Evolutionary conservation across 2,797 vertebrate species (phyloP), one percentile per base, ranked within the genome.

Genomic region (Paguma larvata): DNA sequence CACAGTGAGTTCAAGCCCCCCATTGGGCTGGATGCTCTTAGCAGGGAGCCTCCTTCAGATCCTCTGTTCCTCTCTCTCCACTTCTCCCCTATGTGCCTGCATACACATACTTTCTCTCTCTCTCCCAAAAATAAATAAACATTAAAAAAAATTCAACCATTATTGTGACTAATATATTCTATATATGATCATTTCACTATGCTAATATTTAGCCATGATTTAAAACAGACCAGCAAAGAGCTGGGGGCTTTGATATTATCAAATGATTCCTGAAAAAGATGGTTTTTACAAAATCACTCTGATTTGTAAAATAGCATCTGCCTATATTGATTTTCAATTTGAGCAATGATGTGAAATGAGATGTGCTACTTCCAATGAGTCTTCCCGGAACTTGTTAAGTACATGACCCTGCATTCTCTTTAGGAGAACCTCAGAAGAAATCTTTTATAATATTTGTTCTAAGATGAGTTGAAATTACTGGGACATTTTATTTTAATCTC

Each of bases 201-300:
- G 72, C 80, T 75, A 85, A 25, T 59, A 77, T 86, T 94, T 95
- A 87, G 16, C 30, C n/a, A 65, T 83, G 19, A 92, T 56, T 93
- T 87, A 89, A 27, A 77, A 11, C 48, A 94, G 21, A 77, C 25
- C 48, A 85, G 34, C 27, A 84, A 94, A 72, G 53, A 85, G 6
- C 25, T 63, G 2, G 1, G 23, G 67, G 5, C 53, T 41, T 70
- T 79, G 53, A 62, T 62, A 84, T 5, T 82, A 84, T 67, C 48
- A 51, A 95, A 13, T 88, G 32, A 75, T 79, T 96, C 89, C 62
- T 53, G 38, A 53, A 48, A 48, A 86, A 84, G 53, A 30, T 77
- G 6, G 6, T 27, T 94, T 94, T 93, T 65, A 63, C 34, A 51
- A 30, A 89, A 41, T 63, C 41, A 44, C 48, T 63, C 34, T 84